phyloP scores from a whole-genome alignment of 2,888 invertebrate species.

The Nezara viridula region DNA sequence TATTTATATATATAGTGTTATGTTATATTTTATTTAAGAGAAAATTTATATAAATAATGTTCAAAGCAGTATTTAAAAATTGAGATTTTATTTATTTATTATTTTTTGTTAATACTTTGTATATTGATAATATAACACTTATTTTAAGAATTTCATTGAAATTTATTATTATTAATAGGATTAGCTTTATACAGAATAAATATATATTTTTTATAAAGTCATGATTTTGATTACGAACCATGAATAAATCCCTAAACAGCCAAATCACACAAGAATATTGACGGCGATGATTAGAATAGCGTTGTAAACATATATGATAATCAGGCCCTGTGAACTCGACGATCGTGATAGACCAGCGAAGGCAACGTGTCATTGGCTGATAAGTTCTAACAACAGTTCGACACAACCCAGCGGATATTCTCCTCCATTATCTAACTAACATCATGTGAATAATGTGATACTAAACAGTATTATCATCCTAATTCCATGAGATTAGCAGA shows the following conservation, averaged over 20 bases:
- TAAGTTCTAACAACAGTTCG: background rate
- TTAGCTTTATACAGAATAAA: no score
- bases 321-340: background rate
- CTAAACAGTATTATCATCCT: background rate
- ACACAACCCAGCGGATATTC: background rate
- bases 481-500: background rate
- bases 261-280: background rate
- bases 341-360: background rate
- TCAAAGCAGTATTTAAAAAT: no score
- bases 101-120: no score
- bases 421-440: background rate
- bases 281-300: background rate
- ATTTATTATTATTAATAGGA: no score
- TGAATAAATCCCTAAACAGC: background rate
- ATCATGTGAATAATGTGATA: constrained; percentile 6
- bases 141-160: no score
- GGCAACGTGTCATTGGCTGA: background rate
- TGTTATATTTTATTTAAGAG: no score
- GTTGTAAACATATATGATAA: background rate
- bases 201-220: background rate
- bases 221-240: background rate
- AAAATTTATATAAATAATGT: no score
- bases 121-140: no score
- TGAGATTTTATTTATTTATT: no score
- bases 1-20: no score